Base-by-base conservation (phyloP, 2,888 invertebrate species). In the Sylvicola cinctus region DNA sequence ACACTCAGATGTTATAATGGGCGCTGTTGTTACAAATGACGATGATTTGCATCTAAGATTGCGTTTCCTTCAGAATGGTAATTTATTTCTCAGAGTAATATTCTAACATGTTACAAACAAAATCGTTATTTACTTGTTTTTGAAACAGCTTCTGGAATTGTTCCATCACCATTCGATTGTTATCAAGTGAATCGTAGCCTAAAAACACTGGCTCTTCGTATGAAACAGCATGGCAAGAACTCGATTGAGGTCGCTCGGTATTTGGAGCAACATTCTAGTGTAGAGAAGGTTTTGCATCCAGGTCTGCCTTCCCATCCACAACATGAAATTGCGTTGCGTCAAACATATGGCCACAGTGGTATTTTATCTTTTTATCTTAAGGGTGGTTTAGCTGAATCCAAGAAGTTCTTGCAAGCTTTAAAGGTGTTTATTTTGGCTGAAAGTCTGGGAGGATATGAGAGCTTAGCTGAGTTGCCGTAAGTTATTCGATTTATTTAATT, bases 1-100 rank as follows among this genome's bases (percentile, higher is more conserved):
- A 1, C 96, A 98, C 59, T 77, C 87, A 1, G 96, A 98, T 61
- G 81, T 91, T 14, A 74, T 96, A 5, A 96, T 98, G 96, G 96
- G 96, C 3, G 79, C 84, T 12, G 70, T 77, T 6, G 62, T 81
- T 25, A 68, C 79, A 3, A 85, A 74, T 44, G 66, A 73, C 44
- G 71, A 79, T 29, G 69, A 70, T 30, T 46, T 93, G 3, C 73
- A 71, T 40, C 60, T 73, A 10, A 68, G 66, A 49, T 57, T 98
- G 25, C 66, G 73, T 43, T 95, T 83, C 60, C 61, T 87, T 39
- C 93, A 93, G 64, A 87, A 88, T 52, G 73, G 88, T 85, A 62
- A 51, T 50, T 10, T 27, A 12, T 16, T 29, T 32, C 8, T 25
- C 8, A 8, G 25, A 25, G 8, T 25, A 8, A 8, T 25, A 25